These are phyloP conservation scores for Gorsachius goisagi DNA, from an alignment of 2,113 vertebrate genomes.

Conservation along the genomic window DNA sequence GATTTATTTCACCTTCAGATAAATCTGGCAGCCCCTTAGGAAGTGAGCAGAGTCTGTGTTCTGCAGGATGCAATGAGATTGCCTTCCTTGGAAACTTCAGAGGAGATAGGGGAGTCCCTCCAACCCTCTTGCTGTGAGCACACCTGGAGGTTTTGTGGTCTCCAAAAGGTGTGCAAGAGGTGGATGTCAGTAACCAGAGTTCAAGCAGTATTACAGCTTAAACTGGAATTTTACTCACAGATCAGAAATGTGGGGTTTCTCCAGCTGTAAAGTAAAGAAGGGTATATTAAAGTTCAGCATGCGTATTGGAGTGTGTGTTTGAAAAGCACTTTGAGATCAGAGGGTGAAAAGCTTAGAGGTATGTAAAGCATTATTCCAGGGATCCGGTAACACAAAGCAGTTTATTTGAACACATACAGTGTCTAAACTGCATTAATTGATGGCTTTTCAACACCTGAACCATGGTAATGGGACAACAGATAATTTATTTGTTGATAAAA, in stretches of 20 bases:
- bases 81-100: not conserved
- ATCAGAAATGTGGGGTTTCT: not conserved
- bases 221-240: not conserved
- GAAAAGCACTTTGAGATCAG: not conserved
- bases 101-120: rapidly evolving
- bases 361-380: not conserved
- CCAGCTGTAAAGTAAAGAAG: not conserved
- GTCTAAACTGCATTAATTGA: not conserved
- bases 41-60: not conserved
- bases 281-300: not conserved
- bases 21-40: not conserved
- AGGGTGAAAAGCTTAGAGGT: not conserved
- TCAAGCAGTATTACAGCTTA: not conserved
- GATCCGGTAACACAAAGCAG: not conserved
- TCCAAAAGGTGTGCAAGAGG: not conserved
- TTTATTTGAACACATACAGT: not conserved
- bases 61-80: not conserved
- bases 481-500: not conserved
- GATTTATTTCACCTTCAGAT: not conserved
- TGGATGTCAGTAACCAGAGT: not conserved
- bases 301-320: not conserved
- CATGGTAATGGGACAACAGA: rapidly evolving
- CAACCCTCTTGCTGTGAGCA: not conserved
- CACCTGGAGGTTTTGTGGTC: not conserved
- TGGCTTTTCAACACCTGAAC: not conserved